Percentiles rank a stretch among this genome's conserved stretches.
Conservation (phyloP, 2,888 invertebrate genomes). For the Habroteleia sp. region DNA sequence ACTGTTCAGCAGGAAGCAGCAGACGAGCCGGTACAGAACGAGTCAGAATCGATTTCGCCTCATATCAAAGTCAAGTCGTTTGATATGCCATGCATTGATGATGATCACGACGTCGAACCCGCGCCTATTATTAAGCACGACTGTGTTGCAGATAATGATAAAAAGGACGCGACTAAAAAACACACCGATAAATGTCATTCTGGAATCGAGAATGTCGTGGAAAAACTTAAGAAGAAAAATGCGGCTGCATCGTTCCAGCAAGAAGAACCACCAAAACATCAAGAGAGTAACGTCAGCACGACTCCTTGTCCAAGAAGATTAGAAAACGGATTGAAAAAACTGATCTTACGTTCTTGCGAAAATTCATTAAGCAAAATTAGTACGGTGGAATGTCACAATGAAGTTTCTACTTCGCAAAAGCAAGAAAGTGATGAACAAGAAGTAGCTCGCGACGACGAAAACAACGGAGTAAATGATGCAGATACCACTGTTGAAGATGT, state of each 20-base stretch:
- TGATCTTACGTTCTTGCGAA: conserved; percentile 72
- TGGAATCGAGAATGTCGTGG: conserved; percentile 78
- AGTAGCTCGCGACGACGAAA: not conserved
- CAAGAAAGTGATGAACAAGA: conserved; percentile 2
- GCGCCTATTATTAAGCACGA: conserved; percentile 66
- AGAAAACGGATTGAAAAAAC: conserved; percentile 73
- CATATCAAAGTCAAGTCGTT: conserved; percentile 72
- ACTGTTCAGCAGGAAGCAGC: not conserved
- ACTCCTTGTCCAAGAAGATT: conserved; percentile 64
- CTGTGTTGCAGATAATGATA: not conserved
- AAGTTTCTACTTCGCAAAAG: conserved; percentile 23
- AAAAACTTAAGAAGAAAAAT: conserved; percentile 77
- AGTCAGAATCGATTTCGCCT: conserved; percentile 43
- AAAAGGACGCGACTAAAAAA: conserved; percentile 40
- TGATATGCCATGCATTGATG: conserved; percentile 78
- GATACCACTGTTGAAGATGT: conserved; percentile 40
- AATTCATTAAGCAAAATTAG: conserved; percentile 63
- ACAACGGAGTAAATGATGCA: conserved; percentile 13
- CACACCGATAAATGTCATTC: conserved; percentile 71
- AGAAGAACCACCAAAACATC: conserved; percentile 65
- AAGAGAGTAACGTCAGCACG: conserved; percentile 38
- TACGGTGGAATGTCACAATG: conserved; percentile 38
- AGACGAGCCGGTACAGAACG: not conserved
- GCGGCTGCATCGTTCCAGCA: conserved; percentile 66
- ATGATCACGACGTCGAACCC: conserved; percentile 72